Evolutionary conservation across 37 sponge, comb jelly and placozoan species (phyloP), one percentile per base, ranked within the genome.

Genomic region (Halisarca cf. caerulea): DNA sequence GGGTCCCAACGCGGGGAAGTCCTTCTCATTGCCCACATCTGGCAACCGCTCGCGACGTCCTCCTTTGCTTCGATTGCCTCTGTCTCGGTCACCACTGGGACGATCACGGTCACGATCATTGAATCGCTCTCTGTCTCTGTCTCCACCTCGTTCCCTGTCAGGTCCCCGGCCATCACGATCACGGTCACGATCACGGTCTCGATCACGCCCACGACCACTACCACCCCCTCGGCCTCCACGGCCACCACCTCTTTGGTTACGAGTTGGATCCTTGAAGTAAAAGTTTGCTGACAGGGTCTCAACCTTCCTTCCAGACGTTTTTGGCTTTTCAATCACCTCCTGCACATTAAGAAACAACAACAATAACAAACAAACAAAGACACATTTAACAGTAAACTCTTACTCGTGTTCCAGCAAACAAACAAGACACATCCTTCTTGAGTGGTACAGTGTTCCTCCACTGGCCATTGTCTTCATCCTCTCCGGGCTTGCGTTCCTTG

Each of bases 271-370:
- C 35, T 79, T 83, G 71, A 81, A 89, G 71, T 86, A 87, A 41
- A 58, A 85, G 27, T 81, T 34, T 23, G 90, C 80, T 11, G 38
- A 4, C 30, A 85, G 45, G 17, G 83, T 82, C 0, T 83, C 87
- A 51, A 86, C 79, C 30, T 84, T 66, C 0, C 95, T 80, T 41
- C 89, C 95, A 79, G 89, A 94, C 0, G 91, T 91, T 80, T 94
- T 89, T 7, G 75, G 70, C 68, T 91, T 90, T 82, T 88, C 92
- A 86, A 90, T 86, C 45, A 91, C 89, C 66, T 91, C 91, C 95
- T 90, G 71, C 33, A 37, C 15, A 58, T 5, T 0, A 35, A 8
- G 6, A 40, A 33, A 38, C 17, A 44, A 33, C 32, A 24, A n/a
- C n/a, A n/a, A n/a, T 3, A 30, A 32, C 4, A 32, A 27, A 69